Evolutionary conservation across 1,140 invertebrate genomes (phyloP), one percentile per base, ranked within the genome.

Genomic region (Pogonomyrmex barbatus): DNA sequence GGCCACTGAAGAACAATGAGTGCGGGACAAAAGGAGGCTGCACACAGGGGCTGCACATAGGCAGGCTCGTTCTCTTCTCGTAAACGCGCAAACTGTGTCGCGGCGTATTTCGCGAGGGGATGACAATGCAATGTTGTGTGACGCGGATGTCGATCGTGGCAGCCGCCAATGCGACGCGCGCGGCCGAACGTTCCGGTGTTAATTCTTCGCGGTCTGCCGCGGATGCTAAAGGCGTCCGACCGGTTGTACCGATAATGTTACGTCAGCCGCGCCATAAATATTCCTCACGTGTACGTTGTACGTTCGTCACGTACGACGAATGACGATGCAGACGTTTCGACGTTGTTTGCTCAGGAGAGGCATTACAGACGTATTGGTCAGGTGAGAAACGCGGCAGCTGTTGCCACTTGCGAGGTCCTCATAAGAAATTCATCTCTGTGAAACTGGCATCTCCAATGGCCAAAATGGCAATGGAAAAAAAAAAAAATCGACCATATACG

Each of bases 31-130:
- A 83, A 36, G 79, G 24, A 17, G 12, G 42, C 54, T 10, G 62
- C n/a, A 47, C 33, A 39, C 45, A 24, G 24, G 42, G 9, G 45
- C 36, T n/a, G 14, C 70, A 17, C 30, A 63, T 42, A 60, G 14
- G 58, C 58, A 60, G 14, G 58, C 30, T n/a, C 47, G 39, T 81
- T 47, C 33, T 81, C 68, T 47, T 14, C 62, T 39, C 45, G 6
- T 14, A 36, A 71, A 9, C 67, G 30, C 62, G 24, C 54, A 77
- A 87, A 86, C 71, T 87, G 73, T 86, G 86, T 87, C 85, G 73
- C 39, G 45, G 71, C 56, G 10, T 45, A 30, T 42, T 45, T 42
- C 33, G n/a, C 85, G 52, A n/a, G 36, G 45, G 50, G 52, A 85
- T 62, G 52, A 52, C 63, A 77, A 87, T 85, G 71, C 63, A 76